A percentile compares a stretch with the other conserved stretches of the same genome.
Conservation (phyloP, 2,888 invertebrate species). For the Agonopterix alstromeriana region DNA sequence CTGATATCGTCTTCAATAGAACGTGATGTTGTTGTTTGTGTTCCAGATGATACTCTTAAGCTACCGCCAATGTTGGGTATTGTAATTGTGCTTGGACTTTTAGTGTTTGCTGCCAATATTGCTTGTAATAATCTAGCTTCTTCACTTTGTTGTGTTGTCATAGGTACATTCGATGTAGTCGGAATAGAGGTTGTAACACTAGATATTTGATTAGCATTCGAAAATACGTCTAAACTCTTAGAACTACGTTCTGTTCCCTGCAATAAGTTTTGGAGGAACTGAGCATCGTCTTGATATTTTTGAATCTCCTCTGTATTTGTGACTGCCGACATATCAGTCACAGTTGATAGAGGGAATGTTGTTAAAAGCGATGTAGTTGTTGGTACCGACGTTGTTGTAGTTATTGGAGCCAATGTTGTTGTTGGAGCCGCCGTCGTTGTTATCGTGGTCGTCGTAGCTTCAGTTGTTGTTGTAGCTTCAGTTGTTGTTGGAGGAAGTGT, state of each 20-base stretch:
- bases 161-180: slow-evolving; percentile 15
- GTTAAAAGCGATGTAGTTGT: slow-evolving; percentile 14
- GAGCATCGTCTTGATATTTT: slow-evolving; percentile 46
- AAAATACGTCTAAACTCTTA: slow-evolving; percentile 45
- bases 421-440: slow-evolving; percentile 21
- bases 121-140: slow-evolving; percentile 50
- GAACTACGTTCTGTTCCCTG: slow-evolving; percentile 55
- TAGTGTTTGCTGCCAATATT: slow-evolving; percentile 40
- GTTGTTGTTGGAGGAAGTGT: slow-evolving; percentile 13
- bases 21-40: slow-evolving; percentile 43
- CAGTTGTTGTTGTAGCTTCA: slow-evolving; percentile 17
- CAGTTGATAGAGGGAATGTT: slow-evolving; percentile 16
- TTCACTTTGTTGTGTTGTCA: slow-evolving; percentile 29
- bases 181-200: slow-evolving; percentile 22
- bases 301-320: slow-evolving; percentile 40
- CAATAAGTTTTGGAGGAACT: slow-evolving; percentile 37
- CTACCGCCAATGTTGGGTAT: slow-evolving; percentile 26
- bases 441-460: slow-evolving; percentile 18
- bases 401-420: slow-evolving; percentile 22
- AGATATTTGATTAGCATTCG: slow-evolving; percentile 23
- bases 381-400: slow-evolving; percentile 17
- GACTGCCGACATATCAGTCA: slow-evolving; percentile 20
- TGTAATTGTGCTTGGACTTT: slow-evolving; percentile 28
- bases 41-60: slow-evolving; percentile 20
- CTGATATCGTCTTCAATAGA: slow-evolving; percentile 64